phyloP scores from a whole-genome alignment of 2,113 vertebrate genomes.

The Camelus dromedarius region DNA sequence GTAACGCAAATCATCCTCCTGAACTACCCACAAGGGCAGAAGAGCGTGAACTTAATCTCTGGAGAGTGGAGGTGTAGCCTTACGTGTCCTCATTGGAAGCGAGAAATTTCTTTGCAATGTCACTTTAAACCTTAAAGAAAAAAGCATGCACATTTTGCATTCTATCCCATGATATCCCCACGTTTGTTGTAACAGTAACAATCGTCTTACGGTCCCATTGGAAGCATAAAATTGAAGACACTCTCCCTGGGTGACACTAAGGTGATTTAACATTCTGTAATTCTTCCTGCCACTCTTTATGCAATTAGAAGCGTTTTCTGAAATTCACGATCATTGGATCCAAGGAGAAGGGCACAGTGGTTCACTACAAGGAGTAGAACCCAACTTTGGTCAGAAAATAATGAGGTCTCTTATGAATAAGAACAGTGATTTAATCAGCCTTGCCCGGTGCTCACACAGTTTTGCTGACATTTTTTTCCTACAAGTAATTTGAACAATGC shows the following conservation, averaged over 20 bases:
- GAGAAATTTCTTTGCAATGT: constrained; percentile 8
- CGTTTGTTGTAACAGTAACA: not conserved
- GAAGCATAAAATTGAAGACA: constrained; percentile 30
- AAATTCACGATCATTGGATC: constrained; percentile 60
- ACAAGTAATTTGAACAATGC: not conserved
- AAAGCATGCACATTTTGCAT: not conserved
- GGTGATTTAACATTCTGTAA: constrained; percentile 54
- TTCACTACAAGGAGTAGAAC: constrained; percentile 47
- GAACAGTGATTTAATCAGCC: constrained; percentile 52
- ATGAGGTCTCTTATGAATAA: constrained; percentile 59
- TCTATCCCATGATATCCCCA: not conserved
- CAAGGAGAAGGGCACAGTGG: constrained; percentile 48
- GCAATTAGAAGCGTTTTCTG: constrained; percentile 60
- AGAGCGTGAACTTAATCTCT: not conserved
- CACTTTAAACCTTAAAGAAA: not conserved
- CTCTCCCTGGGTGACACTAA: constrained; percentile 61
- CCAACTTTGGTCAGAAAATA: constrained; percentile 47
- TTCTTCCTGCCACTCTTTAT: constrained; percentile 66
- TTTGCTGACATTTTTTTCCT: not conserved
- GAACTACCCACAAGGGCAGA: not conserved
- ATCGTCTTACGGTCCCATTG: not conserved
- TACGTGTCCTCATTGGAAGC: not conserved
- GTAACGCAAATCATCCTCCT: not conserved
- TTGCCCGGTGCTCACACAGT: not conserved
- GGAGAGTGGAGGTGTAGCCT: not conserved